Conservation (phyloP, 30 jellyfish, hydroid and myxozoan species). For the Haliclystus octoradiatus region DNA sequence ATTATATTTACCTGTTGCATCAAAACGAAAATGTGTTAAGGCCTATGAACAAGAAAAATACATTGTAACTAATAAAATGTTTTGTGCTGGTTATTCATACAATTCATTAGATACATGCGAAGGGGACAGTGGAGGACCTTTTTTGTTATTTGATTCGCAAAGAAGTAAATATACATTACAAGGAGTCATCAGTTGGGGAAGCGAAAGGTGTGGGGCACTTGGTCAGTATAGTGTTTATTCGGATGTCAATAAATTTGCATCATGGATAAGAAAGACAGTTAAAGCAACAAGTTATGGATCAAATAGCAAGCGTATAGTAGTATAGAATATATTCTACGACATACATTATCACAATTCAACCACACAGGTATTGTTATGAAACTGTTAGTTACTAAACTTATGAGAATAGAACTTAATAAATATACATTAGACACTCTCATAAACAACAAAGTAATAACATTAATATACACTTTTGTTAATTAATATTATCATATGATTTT, state of each 20-base stretch:
- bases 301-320: no score
- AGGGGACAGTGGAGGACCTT: constrained; percentile 99
- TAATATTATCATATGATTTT: no score
- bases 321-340: no score
- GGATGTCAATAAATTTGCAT: constrained; percentile 49
- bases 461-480: no score
- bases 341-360: no score
- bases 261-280: constrained; percentile 64
- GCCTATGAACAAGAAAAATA: constrained; percentile 38
- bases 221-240: constrained; percentile 95
- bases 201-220: constrained; percentile 68
- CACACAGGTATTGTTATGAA: no score
- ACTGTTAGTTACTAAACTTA: no score
- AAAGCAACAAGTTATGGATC: no score
- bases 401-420: no score
- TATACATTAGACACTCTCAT: no score
- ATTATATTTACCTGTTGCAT: constrained; percentile 72
- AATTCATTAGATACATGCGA: constrained; percentile 78
- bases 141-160: constrained; percentile 46
- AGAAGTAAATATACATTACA: constrained; percentile 82
- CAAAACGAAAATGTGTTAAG: constrained; percentile 32
- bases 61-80: constrained; percentile 79
- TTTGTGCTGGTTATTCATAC: constrained; percentile 77
- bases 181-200: constrained; percentile 98
- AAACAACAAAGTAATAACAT: no score